Percentiles rank a stretch among this genome's conserved stretches.
Evolutionary conservation across 1,140 invertebrate species (phyloP).

Genomic region (Lineus longissimus): DNA sequence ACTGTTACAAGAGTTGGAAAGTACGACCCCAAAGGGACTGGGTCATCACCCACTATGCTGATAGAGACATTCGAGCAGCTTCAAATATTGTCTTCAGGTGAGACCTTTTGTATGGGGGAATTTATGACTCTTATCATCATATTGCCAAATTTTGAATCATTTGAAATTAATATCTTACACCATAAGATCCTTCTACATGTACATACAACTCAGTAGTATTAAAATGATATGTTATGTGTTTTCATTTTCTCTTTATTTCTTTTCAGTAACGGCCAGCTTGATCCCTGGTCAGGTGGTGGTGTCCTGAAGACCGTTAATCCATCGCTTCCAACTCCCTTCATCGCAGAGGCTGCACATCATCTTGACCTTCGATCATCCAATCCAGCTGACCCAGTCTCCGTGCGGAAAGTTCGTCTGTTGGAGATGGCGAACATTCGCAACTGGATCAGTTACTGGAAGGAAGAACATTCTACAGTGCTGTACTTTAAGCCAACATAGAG

Average conservation of each 20-base stretch:
- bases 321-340: conserved; percentile 66
- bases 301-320: conserved; percentile 69
- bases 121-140: no score
- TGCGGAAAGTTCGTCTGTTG: conserved; percentile 64
- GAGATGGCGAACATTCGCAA: conserved; percentile 65
- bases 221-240: no score
- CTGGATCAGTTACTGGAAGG: conserved; percentile 60
- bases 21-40: conserved; percentile 66
- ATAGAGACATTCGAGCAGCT: conserved; percentile 63
- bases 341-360: conserved; percentile 89
- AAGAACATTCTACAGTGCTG: neutral
- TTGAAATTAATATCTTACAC: no score
- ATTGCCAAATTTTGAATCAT: no score
- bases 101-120: no score
- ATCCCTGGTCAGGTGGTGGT: conserved; percentile 91
- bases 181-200: no score
- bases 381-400: conserved; percentile 67
- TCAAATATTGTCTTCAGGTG: conserved; percentile 78
- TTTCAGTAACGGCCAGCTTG: conserved; percentile 78
- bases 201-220: no score
- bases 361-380: conserved; percentile 76
- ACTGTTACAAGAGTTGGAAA: conserved; percentile 62
- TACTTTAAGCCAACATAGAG: neutral
- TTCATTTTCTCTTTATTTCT: neutral
- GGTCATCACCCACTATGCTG: conserved; percentile 76